These are phyloP conservation scores for Drosophila miranda DNA, from an alignment of 1,140 invertebrate genomes.

Conservation along the genomic window DNA sequence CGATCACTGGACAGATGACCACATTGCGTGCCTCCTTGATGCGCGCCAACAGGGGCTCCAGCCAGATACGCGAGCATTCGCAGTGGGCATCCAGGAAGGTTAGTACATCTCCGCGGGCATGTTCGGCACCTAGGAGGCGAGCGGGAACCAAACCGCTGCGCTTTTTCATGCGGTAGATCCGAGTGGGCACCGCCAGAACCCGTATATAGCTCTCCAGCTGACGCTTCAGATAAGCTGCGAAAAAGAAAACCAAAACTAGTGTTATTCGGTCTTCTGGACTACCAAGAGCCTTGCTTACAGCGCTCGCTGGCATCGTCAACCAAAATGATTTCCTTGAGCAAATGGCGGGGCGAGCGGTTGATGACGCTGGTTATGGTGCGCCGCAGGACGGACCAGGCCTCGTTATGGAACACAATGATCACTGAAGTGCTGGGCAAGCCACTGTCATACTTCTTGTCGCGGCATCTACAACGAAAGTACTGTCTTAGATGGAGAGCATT, in stretches of 20 bases:
- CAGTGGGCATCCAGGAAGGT: slow-evolving; percentile 97
- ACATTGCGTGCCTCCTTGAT: slow-evolving; percentile 88
- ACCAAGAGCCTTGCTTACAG: slow-evolving; percentile 78
- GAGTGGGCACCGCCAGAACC: slow-evolving; percentile 86
- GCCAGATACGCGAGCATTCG: slow-evolving; percentile 94
- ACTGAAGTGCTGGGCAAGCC: slow-evolving; percentile 89
- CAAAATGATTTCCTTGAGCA: slow-evolving; percentile 94
- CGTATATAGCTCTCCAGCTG: slow-evolving; percentile 91
- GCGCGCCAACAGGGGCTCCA: slow-evolving; percentile 92
- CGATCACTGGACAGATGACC: slow-evolving; percentile 97
- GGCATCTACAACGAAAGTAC: slow-evolving; percentile 48
- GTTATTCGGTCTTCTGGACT: not conserved
- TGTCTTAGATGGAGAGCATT: no score
- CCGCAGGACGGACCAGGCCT: slow-evolving; percentile 95
- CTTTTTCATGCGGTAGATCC: slow-evolving; percentile 87
- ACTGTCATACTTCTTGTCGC: slow-evolving; percentile 83
- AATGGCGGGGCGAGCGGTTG: slow-evolving; percentile 89
- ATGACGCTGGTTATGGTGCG: slow-evolving; percentile 92
- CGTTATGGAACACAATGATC: slow-evolving; percentile 96
- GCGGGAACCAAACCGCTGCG: slow-evolving; percentile 94
- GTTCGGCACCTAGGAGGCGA: slow-evolving; percentile 90
- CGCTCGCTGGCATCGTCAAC: slow-evolving; percentile 97
- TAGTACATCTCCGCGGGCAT: slow-evolving; percentile 88
- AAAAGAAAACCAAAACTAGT: not conserved
- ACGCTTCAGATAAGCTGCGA: slow-evolving; percentile 88